phyloP scores from a whole-genome alignment of 2,113 vertebrate genomes.

The Oncorhynchus clarkii region DNA sequence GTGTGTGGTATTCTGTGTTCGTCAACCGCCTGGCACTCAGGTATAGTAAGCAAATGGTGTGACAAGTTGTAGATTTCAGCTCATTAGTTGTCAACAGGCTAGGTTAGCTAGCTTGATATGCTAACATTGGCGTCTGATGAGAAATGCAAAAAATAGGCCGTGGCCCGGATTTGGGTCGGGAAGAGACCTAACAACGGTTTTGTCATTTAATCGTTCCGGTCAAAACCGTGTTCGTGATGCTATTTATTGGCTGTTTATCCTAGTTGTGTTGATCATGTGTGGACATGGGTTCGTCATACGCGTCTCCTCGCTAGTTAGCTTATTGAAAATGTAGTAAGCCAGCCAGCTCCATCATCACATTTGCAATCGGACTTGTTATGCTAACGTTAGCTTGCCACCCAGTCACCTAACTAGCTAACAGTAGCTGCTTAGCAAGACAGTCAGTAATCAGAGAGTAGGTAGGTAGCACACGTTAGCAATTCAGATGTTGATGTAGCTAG shows the following conservation, averaged over 20 bases:
- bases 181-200: neutral
- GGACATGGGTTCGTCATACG: too few species aligned
- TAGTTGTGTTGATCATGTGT: too few species aligned
- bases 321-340: too few species aligned
- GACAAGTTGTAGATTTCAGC: conserved; percentile 39
- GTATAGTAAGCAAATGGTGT: conserved; percentile 47
- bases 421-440: too few species aligned
- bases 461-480: too few species aligned
- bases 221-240: neutral
- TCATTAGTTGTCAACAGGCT: conserved; percentile 19
- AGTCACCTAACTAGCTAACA: neutral
- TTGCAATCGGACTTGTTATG: neutral
- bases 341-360: too few species aligned
- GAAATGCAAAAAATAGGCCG: conserved; percentile 29
- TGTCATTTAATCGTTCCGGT: neutral
- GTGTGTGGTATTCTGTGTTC: conserved; percentile 38
- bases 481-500: too few species aligned
- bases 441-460: too few species aligned
- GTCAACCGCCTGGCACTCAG: conserved; percentile 53
- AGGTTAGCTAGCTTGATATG: conserved; percentile 35
- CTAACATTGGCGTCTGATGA: conserved; percentile 30
- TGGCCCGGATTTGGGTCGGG: neutral
- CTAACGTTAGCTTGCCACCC: neutral
- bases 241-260: neutral
- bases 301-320: too few species aligned